These are phyloP conservation scores for Molanna angustata DNA, from an alignment of 2,888 invertebrate species.

Conservation along the genomic window DNA sequence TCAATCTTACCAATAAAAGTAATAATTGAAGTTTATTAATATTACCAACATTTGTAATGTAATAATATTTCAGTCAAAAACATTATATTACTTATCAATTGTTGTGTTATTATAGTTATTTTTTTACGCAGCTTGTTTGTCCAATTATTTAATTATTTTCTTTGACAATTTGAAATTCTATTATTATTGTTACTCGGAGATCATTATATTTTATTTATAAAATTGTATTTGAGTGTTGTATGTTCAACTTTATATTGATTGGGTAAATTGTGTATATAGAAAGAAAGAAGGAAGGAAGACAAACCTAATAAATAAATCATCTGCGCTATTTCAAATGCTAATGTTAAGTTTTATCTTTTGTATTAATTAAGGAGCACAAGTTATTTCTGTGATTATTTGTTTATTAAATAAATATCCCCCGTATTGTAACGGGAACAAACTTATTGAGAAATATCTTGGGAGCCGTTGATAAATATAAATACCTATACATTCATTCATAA, in stretches of 20 bases:
- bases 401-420: constrained; percentile 15
- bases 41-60: too few species aligned
- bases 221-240: background rate
- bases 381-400: constrained; percentile 24
- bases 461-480: constrained; percentile 31
- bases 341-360: constrained; percentile 18
- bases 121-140: constrained; percentile 24
- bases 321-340: constrained; percentile 8
- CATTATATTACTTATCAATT: too few species aligned
- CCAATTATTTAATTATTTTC: constrained; percentile 15
- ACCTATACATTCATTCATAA: constrained; percentile 28
- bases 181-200: constrained; percentile 13
- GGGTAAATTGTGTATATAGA: constrained; percentile 16
- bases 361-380: constrained; percentile 22
- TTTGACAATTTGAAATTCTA: constrained; percentile 17
- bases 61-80: too few species aligned
- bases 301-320: too few species aligned
- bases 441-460: constrained; percentile 25
- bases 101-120: constrained; percentile 19
- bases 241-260: constrained; percentile 14
- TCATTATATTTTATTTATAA: background rate
- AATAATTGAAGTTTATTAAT: too few species aligned
- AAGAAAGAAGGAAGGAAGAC: background rate
- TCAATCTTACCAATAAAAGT: too few species aligned
- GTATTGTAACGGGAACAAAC: constrained; percentile 13